Base-by-base conservation (phyloP, 2,797 vertebrate genomes). In the Neoniphon sammara region DNA sequence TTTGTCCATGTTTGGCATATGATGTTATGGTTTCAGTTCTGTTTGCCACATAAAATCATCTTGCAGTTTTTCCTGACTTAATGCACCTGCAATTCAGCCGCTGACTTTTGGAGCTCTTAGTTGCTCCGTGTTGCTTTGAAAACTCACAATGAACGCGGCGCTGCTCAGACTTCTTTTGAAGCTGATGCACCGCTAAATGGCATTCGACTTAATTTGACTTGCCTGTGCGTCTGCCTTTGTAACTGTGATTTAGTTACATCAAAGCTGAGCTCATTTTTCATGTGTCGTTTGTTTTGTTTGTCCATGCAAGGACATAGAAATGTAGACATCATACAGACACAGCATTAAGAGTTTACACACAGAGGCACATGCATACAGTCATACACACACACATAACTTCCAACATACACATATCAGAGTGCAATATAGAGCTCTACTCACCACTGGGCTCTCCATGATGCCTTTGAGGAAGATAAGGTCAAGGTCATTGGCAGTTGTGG, bases 391-490 rank as follows among this genome's bases (percentile, higher is more conserved):
- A 70, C 30, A 71, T 52, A 65, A 12, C 59, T 54, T 14, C 27
- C 6, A n/a, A 31, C 9, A 71, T 5, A 73, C 21, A 66, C 34
- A 50, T 53, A 42, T 15, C 1, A 18, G 2, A 52, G 20, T n/a
- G 68, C 4, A 36, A 8, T 42, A 90, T 93, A 36, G 89, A 89
- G 64, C 23, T 30, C 84, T 84, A 87, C 96, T 95, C 60, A 98
- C 97, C 91, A 97, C 95, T 36, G 97, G 97, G 85, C 97, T 98
- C 92, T 98, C 97, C 97, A 98, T 98, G 93, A 99, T 96, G 87
- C 97, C 97, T 39, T 97, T 96, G 55, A 98, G 96, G 92, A 98
- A 98, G 93, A 99, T 97, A 83, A 99, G 94, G 88, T 98, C 97
- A 85, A 98, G 93, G 88, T 98, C 97, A 0, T 97, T 97, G 42